Evolutionary conservation across 92 coral and sea anemone genomes (phyloP).

Genomic region (Zoanthus sociatus): DNA sequence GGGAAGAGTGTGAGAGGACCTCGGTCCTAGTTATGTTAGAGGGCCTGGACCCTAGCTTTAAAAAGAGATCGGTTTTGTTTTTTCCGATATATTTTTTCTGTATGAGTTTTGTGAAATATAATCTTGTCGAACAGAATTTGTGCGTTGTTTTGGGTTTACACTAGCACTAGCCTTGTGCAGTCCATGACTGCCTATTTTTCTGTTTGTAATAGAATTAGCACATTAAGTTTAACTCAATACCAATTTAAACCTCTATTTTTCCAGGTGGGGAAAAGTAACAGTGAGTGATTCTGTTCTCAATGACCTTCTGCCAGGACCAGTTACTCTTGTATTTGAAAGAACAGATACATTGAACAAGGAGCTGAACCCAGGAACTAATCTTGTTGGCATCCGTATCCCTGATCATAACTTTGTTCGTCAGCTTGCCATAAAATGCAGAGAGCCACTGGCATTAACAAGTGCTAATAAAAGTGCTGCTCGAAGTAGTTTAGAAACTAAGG

Average conservation of each 20-base stretch:
- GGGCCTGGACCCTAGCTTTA: too few species aligned
- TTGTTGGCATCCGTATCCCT: constrained; percentile 95
- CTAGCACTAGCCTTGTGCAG: too few species aligned
- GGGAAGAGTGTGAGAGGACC: too few species aligned
- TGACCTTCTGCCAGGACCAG: constrained; percentile 95
- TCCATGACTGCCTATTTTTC: too few species aligned
- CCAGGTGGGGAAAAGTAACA: constrained; percentile 96
- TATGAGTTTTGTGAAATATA: too few species aligned
- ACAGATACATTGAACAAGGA: constrained; percentile 75
- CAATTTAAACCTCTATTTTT: not conserved
- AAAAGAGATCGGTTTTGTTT: too few species aligned
- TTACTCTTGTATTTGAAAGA: constrained; percentile 95
- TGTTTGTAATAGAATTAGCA: too few species aligned
- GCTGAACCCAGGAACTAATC: constrained; percentile 85
- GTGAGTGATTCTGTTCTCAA: constrained; percentile 69
- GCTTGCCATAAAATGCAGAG: constrained; percentile 75
- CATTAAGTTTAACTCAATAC: not conserved
- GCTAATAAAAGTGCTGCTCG: constrained; percentile 87
- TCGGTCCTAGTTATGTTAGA: too few species aligned
- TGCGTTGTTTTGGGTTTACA: too few species aligned
- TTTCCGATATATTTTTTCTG: too few species aligned
- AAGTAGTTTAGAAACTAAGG: constrained; percentile 91
- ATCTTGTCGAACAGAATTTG: too few species aligned
- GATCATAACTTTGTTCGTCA: constrained; percentile 86
- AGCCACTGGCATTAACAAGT: constrained; percentile 94